These are phyloP conservation scores for Creontiades dilutus DNA, from an alignment of 2,888 invertebrate genomes.

Conservation along the genomic window DNA sequence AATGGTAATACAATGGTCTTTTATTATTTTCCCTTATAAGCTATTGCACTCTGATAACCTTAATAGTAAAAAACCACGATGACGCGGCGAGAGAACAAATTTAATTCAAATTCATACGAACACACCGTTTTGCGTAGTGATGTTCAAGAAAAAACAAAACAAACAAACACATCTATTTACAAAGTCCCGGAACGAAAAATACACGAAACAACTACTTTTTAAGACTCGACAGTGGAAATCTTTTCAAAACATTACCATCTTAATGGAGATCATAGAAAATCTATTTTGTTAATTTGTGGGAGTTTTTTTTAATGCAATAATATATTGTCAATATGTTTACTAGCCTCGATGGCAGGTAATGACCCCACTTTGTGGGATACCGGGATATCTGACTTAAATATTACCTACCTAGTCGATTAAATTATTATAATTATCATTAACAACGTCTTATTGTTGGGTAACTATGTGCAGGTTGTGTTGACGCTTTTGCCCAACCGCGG, in stretches of 20 bases:
- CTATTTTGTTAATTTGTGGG: background rate
- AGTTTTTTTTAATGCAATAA: background rate
- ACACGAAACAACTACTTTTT: background rate
- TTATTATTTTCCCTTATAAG: slow-evolving; percentile 28
- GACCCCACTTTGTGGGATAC: background rate
- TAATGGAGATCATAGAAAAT: slow-evolving; percentile 50
- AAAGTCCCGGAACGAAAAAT: background rate
- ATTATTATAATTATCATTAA: background rate
- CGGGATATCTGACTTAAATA: slow-evolving; percentile 25
- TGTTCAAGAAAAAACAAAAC: background rate
- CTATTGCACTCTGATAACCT: slow-evolving; percentile 60
- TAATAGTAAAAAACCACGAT: background rate
- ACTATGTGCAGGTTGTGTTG: background rate
- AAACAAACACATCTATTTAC: slow-evolving; percentile 2
- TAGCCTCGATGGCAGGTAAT: background rate
- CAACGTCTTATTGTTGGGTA: slow-evolving; percentile 44
- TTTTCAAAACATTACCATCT: slow-evolving; percentile 16
- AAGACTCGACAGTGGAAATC: background rate
- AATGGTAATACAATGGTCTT: slow-evolving; percentile 67
- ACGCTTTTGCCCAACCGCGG: background rate
- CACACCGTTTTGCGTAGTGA: background rate
- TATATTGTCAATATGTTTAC: background rate
- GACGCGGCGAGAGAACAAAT: background rate
- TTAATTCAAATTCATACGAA: background rate
- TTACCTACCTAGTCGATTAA: background rate